Percentiles rank a stretch among this genome's conserved stretches.
These are phyloP conservation scores for Arremon aurantiirostris DNA, from an alignment of 2,797 vertebrate species.

Conservation along the genomic window DNA sequence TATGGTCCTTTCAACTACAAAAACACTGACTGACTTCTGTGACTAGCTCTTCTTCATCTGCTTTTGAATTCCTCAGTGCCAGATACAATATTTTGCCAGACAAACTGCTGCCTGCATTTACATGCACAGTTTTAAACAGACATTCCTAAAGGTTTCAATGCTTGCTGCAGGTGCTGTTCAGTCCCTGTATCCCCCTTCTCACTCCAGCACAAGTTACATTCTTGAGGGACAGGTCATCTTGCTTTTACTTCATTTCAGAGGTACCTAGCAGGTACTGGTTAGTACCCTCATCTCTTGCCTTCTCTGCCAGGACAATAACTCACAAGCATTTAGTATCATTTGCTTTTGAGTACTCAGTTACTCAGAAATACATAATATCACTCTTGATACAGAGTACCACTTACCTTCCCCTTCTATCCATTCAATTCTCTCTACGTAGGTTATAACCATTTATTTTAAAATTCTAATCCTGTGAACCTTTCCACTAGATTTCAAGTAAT, in stretches of 20 bases:
- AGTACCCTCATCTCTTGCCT: not conserved
- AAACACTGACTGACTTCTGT: not conserved
- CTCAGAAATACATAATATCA: not conserved
- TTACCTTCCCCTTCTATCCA: not conserved
- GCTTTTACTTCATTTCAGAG: not conserved
- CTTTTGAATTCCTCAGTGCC: not conserved
- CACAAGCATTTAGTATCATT: not conserved
- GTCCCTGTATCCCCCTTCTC: not conserved
- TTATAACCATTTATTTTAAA: slow-evolving; percentile 34
- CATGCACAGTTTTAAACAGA: not conserved
- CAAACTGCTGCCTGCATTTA: not conserved
- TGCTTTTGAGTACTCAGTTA: not conserved
- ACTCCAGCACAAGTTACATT: not conserved
- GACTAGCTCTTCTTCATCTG: not conserved
- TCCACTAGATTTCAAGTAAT: slow-evolving; percentile 30
- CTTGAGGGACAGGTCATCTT: not conserved
- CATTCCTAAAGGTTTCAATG: not conserved
- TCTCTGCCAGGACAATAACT: not conserved
- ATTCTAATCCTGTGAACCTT: slow-evolving; percentile 16
- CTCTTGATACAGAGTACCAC: not conserved
- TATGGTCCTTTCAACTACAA: not conserved
- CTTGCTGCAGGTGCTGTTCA: not conserved
- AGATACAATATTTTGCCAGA: not conserved
- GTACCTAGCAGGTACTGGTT: not conserved
- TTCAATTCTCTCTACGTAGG: slow-evolving; percentile 26